Evolutionary conservation across 2,797 vertebrate genomes (phyloP).

Genomic region (Craterocephalus amniculus): DNA sequence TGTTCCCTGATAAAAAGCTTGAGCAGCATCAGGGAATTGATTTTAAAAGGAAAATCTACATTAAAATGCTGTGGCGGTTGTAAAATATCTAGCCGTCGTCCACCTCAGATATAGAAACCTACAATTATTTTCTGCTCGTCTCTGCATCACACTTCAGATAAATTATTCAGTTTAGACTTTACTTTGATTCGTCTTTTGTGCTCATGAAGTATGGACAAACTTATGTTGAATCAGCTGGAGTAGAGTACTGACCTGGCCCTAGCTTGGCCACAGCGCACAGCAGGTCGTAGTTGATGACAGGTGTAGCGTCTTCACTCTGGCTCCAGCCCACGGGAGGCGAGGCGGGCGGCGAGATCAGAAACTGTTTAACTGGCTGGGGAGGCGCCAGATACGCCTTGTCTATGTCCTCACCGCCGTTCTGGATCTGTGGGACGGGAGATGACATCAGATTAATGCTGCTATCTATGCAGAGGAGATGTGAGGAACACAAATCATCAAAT

Average conservation of each 20-base stretch:
- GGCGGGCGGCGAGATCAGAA: constrained; percentile 95
- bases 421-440: constrained; percentile 79
- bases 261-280: constrained; percentile 97
- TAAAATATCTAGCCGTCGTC: neutral
- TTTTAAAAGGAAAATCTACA: constrained; percentile 1
- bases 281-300: constrained; percentile 95
- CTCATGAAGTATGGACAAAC: neutral
- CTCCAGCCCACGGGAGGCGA: constrained; percentile 97
- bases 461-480: neutral
- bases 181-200: neutral
- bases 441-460: neutral
- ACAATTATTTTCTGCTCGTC: constrained; percentile 43
- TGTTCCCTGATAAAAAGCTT: neutral
- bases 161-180: constrained; percentile 18
- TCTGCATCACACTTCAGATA: constrained; percentile 10
- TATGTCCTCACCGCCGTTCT: constrained; percentile 87
- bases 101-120: constrained; percentile 17
- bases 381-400: constrained; percentile 94
- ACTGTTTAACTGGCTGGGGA: constrained; percentile 94
- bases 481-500: neutral
- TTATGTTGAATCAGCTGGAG: neutral
- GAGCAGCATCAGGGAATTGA: neutral
- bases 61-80: constrained; percentile 14
- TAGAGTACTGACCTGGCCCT: constrained; percentile 88
- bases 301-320: constrained; percentile 93